These are phyloP conservation scores for Heliconius nattereri DNA, from an alignment of 1,140 invertebrate species.

Conservation along the genomic window DNA sequence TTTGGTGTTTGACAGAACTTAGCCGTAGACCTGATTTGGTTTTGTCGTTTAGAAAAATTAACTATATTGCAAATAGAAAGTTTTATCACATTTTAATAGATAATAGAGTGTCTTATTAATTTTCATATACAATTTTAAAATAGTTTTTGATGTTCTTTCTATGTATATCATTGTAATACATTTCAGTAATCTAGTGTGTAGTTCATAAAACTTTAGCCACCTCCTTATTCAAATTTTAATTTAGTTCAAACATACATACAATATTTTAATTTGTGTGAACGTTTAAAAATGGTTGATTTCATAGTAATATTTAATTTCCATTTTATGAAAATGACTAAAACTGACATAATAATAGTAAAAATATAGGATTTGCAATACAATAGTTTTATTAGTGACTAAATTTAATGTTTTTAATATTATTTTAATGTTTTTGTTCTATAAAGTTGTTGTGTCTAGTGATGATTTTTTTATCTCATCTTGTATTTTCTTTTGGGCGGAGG, in stretches of 20 bases:
- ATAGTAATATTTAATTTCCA: not conserved
- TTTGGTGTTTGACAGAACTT: not conserved
- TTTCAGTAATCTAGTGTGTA: not conserved
- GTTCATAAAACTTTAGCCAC: constrained; percentile 1
- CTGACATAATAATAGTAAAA: constrained; percentile 1
- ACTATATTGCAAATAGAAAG: constrained; percentile 11
- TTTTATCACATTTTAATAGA: constrained; percentile 16
- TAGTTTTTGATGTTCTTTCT: constrained; percentile 21
- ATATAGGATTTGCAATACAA: constrained; percentile 6
- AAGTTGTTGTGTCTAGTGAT: constrained; percentile 10
- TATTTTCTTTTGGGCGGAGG: constrained; percentile 31
- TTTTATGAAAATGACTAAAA: not conserved
- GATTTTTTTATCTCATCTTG: constrained; percentile 8
- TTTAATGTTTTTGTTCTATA: constrained; percentile 4
- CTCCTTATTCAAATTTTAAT: constrained; percentile 3
- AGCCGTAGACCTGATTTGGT: not conserved
- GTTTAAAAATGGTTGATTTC: not conserved
- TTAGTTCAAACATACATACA: not conserved
- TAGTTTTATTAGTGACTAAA: constrained; percentile 9
- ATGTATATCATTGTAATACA: constrained; percentile 1
- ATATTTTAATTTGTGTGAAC: not conserved
- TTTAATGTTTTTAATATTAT: constrained; percentile 14
- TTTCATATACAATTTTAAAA: constrained; percentile 23
- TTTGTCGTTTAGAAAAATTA: not conserved
- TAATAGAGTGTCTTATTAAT: constrained; percentile 14